phyloP scores from a whole-genome alignment of 2,797 vertebrate species.

The Clarias platycephalus region DNA sequence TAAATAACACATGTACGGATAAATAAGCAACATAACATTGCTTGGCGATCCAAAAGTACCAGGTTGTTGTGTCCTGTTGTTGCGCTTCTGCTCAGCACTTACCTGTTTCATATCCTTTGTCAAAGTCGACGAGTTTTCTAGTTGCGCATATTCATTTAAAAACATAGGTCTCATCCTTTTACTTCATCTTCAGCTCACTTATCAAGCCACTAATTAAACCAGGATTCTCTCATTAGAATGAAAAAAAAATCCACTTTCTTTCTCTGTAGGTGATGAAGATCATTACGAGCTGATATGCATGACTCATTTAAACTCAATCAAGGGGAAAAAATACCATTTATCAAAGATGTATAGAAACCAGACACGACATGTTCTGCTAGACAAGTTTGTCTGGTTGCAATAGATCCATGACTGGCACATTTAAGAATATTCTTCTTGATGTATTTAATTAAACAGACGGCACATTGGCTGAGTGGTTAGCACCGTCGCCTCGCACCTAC shows the following conservation, averaged over 20 bases:
- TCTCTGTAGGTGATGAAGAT: constrained; percentile 30
- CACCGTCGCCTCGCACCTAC: too few species aligned
- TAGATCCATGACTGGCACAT: neutral
- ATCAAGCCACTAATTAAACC: neutral
- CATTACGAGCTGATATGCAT: neutral
- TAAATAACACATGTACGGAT: neutral
- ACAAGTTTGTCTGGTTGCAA: neutral
- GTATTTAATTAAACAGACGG: neutral
- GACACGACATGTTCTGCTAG: neutral
- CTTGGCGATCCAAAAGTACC: neutral
- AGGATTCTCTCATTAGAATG: constrained; percentile 20
- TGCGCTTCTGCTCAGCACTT: neutral
- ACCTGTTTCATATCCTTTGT: neutral
- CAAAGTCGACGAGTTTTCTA: neutral
- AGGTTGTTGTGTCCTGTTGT: neutral
- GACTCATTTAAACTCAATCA: constrained; percentile 37
- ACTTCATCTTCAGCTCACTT: neutral
- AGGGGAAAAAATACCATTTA: too few species aligned
- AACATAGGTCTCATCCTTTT: neutral
- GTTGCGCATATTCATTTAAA: neutral
- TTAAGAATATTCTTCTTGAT: neutral
- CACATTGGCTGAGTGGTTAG: too few species aligned
- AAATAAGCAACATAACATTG: neutral
- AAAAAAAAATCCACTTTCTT: constrained; percentile 41
- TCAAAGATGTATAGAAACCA: neutral